Evolutionary conservation across 1,140 invertebrate species (phyloP).

Genomic region (Drosophila nigromelanica): DNA sequence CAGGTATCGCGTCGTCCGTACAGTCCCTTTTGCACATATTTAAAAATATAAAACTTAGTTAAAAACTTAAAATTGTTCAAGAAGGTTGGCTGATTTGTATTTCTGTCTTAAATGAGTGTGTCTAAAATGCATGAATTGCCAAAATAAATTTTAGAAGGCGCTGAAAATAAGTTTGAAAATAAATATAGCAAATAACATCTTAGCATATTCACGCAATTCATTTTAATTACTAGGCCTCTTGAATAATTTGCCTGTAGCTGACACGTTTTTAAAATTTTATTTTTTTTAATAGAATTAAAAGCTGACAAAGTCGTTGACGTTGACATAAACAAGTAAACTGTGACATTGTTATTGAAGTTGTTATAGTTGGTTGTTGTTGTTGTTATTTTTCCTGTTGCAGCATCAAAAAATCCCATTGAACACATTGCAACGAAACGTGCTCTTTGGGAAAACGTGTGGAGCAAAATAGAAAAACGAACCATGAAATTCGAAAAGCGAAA

Average conservation of each 20-base stretch:
- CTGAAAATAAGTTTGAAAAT: too few relatives aligned
- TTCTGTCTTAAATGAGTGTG: too few relatives aligned
- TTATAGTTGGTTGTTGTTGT: neutral
- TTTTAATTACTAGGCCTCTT: conserved; percentile 9
- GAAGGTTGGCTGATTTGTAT: too few relatives aligned
- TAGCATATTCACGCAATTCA: too few relatives aligned
- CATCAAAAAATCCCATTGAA: conserved; percentile 56
- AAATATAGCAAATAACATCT: too few relatives aligned
- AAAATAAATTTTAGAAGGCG: too few relatives aligned
- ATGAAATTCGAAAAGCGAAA: conserved; percentile 33
- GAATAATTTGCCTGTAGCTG: neutral
- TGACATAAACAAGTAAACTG: conserved; percentile 65
- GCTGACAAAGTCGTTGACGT: conserved; percentile 62
- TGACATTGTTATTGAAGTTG: conserved; percentile 22
- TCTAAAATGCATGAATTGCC: too few relatives aligned
- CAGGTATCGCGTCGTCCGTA: too few relatives aligned
- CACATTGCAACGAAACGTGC: conserved; percentile 53
- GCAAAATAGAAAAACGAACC: conserved; percentile 31
- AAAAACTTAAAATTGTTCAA: too few relatives aligned
- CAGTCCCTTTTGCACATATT: too few relatives aligned
- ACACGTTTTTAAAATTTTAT: neutral
- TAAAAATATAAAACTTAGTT: too few relatives aligned
- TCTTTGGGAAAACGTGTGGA: conserved; percentile 33
- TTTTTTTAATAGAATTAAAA: conserved; percentile 38
- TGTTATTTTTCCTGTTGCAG: conserved; percentile 16